Base-by-base conservation (phyloP, 64 coral and sea anemone genomes). In the Acropora tenuis region DNA sequence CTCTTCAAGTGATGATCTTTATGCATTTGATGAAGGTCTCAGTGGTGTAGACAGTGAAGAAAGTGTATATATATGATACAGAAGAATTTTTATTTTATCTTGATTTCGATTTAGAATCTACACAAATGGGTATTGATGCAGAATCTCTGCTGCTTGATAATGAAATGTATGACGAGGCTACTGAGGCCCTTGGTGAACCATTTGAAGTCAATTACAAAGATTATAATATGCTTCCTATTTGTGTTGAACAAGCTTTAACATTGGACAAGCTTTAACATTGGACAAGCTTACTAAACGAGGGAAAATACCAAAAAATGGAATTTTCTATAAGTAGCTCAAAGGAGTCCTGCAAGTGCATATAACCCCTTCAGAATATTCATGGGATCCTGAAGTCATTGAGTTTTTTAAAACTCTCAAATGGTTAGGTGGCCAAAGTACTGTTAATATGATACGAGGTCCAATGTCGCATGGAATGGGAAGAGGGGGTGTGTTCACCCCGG, bases 341-440 rank as follows among this genome's bases (percentile, higher is more conserved):
- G 83, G 82, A 86, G 73, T 92, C 45, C 76, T 92, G 63, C 82
- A 92, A 92, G 76, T 87, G 74, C 72, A 92, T 86, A 76, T 92
- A 49, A 72, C 90, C 50, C 82, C 90, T 48, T 86, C 90, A 92
- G 74, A 92, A 86, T 92, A 92, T 78, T 86, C 82, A 69, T 87
- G 83, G 88, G 82, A 92, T 92, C 90, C 90, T 69, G 82, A 78
- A 92, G 90, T 92, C 74, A 92, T 92, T 17, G 82, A 92, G 59
- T 84, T 84, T 84, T 91, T 76, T 44, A 84, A 82, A 91, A 91
- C 78, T 90, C 52, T 92, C 49, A 86, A 92, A 53, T 53, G 50
- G n/a, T 53, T 53, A 53, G 50, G 50, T 53, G 50, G 50, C 50
- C 50, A 53, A 8, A 92, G 82, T 92, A 92, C 79, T 43, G 80